Conservation (phyloP, 1,140 invertebrate species). For the Eulimnadia texana region DNA sequence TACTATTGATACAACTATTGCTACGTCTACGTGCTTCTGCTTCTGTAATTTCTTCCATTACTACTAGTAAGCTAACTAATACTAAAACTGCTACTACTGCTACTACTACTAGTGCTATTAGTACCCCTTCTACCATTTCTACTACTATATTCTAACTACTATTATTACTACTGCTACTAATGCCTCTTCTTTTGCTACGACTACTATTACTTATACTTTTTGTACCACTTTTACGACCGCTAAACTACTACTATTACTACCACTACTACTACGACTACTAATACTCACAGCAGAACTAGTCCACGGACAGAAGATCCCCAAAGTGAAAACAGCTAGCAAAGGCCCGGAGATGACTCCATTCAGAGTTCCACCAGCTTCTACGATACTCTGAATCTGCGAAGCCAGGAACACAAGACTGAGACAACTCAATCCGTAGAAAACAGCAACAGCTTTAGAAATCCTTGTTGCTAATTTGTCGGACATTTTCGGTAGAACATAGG, state of each 20-base stretch:
- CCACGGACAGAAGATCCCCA: constrained; percentile 60
- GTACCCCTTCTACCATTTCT: no score
- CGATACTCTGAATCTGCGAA: constrained; percentile 26
- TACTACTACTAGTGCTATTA: no score
- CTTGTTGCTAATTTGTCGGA: constrained; percentile 22
- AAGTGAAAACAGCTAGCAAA: constrained; percentile 54
- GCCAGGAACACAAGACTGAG: constrained; percentile 27
- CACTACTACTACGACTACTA: neutral
- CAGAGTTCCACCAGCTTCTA: constrained; percentile 31
- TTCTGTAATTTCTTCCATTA: no score
- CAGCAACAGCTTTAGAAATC: constrained; percentile 25
- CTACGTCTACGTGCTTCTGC: no score
- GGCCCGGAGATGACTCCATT: constrained; percentile 47
- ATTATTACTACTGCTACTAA: no score
- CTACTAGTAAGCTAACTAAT: no score
- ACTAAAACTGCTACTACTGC: no score
- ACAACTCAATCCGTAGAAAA: constrained; percentile 26
- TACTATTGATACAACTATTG: no score
- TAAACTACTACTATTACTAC: neutral
- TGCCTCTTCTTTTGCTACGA: no score
- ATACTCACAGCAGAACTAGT: constrained; percentile 46
- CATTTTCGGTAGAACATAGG: constrained; percentile 23
- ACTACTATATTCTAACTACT: no score
- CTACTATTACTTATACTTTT: no score
- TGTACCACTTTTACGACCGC: neutral